Conservation (phyloP, 1,140 invertebrate genomes). For the Drosophila kohkoa region DNA sequence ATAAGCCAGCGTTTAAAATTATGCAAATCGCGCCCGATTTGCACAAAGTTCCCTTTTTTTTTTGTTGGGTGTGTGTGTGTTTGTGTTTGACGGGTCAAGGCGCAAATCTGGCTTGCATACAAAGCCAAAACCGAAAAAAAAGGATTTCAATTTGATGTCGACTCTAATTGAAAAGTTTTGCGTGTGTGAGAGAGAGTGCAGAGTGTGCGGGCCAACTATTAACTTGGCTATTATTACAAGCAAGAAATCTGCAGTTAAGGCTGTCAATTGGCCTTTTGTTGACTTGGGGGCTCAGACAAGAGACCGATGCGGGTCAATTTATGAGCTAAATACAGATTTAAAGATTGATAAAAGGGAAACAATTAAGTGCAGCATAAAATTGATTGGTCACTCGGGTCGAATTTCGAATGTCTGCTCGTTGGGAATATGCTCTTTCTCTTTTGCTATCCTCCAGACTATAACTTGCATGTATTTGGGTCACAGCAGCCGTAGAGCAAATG, state of each 20-base stretch:
- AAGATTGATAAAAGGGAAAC: slow-evolving; percentile 1
- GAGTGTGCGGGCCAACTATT: not conserved
- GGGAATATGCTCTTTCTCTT: not conserved
- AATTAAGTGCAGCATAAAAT: slow-evolving; percentile 9
- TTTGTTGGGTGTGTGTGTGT: slow-evolving; percentile 16
- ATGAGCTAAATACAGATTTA: slow-evolving; percentile 1
- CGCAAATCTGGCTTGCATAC: slow-evolving; percentile 65
- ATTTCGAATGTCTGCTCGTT: not conserved
- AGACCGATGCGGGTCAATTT: not conserved
- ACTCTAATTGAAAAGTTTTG: slow-evolving; percentile 75
- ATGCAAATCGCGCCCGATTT: slow-evolving; percentile 74
- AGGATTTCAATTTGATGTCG: slow-evolving; percentile 48
- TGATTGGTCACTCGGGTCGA: not conserved
- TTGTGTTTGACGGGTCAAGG: slow-evolving; percentile 55
- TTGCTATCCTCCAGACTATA: not conserved
- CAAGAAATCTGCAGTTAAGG: not conserved
- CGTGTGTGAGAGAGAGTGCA: not conserved
- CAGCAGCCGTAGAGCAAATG: slow-evolving; percentile 12
- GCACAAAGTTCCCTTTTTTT: slow-evolving; percentile 66
- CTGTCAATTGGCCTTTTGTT: slow-evolving; percentile 14
- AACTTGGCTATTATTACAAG: slow-evolving; percentile 44
- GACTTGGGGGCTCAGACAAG: not conserved
- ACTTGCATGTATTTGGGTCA: slow-evolving; percentile 35
- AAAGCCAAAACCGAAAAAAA: slow-evolving; percentile 49
- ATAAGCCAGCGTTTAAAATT: slow-evolving; percentile 78